A percentile compares a stretch with the other conserved stretches of the same genome.
These are phyloP conservation scores for Pandemis cinnamomeana DNA, from an alignment of 2,888 invertebrate genomes.

Conservation along the genomic window DNA sequence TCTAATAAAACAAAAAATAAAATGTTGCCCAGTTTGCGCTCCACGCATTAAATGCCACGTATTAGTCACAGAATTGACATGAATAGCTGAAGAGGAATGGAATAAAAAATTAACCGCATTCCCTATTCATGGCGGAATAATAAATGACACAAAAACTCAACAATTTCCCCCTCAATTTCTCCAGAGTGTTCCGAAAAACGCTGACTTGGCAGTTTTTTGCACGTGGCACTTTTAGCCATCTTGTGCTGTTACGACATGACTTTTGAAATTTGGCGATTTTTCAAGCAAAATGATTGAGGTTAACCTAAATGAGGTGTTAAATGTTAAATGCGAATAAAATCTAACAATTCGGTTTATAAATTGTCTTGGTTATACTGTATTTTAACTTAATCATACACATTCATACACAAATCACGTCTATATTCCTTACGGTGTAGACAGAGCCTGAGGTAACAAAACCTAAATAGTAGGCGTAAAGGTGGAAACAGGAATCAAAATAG, in stretches of 20 bases:
- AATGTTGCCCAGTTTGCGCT: too few relatives aligned
- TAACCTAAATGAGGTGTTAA: too few relatives aligned
- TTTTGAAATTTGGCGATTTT: not conserved
- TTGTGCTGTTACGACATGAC: not conserved
- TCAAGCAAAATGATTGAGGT: not conserved
- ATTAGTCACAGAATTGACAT: conserved; percentile 26
- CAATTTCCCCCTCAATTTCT: conserved; percentile 38
- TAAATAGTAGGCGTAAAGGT: too few relatives aligned
- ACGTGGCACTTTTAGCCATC: not conserved
- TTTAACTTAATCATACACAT: too few relatives aligned
- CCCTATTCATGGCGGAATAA: conserved; percentile 36
- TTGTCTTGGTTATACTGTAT: too few relatives aligned
- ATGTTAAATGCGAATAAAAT: too few relatives aligned
- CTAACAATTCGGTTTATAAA: too few relatives aligned
- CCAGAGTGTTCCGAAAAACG: conserved; percentile 25
- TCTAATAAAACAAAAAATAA: too few relatives aligned
- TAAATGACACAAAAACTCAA: conserved; percentile 37
- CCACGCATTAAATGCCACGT: not conserved
- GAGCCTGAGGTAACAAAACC: too few relatives aligned
- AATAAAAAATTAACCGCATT: conserved; percentile 35
- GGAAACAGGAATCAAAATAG: too few relatives aligned
- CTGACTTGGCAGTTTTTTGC: conserved; percentile 30
- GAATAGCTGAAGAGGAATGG: conserved; percentile 15
- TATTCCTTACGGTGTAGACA: too few relatives aligned
- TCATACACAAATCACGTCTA: too few relatives aligned